These are phyloP conservation scores for Peromyscus leucopus DNA, from an alignment of 2,113 vertebrate genomes.

Conservation along the genomic window DNA sequence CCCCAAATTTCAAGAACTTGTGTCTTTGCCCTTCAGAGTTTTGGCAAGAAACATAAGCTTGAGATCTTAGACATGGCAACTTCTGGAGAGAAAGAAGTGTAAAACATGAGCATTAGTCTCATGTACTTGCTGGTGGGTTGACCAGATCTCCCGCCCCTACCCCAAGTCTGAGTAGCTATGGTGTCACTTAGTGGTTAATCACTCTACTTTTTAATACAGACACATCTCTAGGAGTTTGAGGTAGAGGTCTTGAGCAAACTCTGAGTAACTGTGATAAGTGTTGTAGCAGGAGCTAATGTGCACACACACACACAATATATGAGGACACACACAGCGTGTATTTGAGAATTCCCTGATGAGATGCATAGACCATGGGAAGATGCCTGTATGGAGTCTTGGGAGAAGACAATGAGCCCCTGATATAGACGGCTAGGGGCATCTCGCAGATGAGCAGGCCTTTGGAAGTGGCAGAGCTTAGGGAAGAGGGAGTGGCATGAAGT, in stretches of 20 bases:
- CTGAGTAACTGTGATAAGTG: neutral
- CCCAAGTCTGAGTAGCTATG: neutral
- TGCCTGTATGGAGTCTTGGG: neutral
- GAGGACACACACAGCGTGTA: neutral
- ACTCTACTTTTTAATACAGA: neutral
- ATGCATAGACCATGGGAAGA: too few species aligned
- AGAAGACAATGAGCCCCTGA: neutral
- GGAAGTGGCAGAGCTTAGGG: neutral
- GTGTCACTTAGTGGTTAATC: neutral
- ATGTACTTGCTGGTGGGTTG: neutral
- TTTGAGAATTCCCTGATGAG: neutral
- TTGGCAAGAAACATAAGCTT: neutral
- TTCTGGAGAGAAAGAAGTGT: neutral
- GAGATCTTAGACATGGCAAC: neutral
- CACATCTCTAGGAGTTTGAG: neutral
- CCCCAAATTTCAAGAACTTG: neutral
- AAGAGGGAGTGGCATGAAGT: neutral
- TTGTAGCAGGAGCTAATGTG: neutral
- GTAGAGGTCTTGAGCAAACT: neutral
- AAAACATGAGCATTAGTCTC: neutral
- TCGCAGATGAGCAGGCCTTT: neutral
- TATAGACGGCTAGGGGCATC: neutral
- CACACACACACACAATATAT: neutral
- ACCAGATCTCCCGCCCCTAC: rapidly evolving
- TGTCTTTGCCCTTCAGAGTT: constrained; percentile 11